phyloP scores from a whole-genome alignment of 2,888 invertebrate species.

The Sipha maydis region DNA sequence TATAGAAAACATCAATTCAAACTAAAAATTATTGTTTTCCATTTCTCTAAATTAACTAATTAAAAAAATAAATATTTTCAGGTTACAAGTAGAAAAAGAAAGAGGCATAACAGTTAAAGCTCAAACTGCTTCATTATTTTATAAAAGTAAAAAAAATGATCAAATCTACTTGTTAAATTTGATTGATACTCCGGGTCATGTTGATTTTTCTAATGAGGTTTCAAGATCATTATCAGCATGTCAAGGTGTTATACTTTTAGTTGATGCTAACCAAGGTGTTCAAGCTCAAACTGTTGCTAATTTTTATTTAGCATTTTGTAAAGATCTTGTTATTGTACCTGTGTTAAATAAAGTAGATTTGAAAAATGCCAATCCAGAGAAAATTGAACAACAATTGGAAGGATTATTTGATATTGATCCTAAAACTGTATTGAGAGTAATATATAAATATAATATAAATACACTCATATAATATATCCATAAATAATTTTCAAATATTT shows the following conservation, averaged over 20 bases:
- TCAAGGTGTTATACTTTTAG: conserved; percentile 89
- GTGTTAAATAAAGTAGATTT: conserved; percentile 97
- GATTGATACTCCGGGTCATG: conserved; percentile 98
- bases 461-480: neutral
- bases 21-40: too few species aligned
- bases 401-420: conserved; percentile 84
- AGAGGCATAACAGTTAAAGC: conserved; percentile 99
- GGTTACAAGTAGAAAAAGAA: conserved; percentile 86
- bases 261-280: conserved; percentile 93
- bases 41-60: too few species aligned
- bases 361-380: conserved; percentile 87
- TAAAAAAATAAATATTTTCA: conserved; percentile 65
- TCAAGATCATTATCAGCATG: conserved; percentile 90
- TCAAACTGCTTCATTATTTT: conserved; percentile 90
- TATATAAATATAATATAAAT: neutral
- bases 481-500: neutral
- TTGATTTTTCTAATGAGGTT: conserved; percentile 97
- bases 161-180: conserved; percentile 87
- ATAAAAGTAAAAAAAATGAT: conserved; percentile 73
- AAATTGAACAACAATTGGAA: conserved; percentile 81
- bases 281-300: conserved; percentile 99
- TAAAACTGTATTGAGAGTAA: conserved; percentile 78
- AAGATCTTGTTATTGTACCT: conserved; percentile 85
- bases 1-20: too few species aligned
- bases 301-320: conserved; percentile 87